Evolutionary conservation across 2,113 vertebrate species (phyloP), one percentile per base, ranked within the genome.

Genomic region (Pica pica): DNA sequence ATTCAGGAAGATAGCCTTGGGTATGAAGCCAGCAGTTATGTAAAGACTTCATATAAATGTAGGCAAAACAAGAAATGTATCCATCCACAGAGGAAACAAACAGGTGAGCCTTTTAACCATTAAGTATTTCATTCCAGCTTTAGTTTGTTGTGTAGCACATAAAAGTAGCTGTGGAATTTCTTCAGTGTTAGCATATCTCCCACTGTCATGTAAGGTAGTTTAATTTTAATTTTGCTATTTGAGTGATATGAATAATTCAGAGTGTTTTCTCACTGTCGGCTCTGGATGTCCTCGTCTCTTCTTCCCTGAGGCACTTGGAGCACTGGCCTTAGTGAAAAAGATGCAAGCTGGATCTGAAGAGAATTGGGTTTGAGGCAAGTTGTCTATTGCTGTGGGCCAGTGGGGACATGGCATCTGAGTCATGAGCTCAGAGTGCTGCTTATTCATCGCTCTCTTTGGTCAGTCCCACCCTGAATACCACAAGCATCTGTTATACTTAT

Each of bases 211-310:
- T 69, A 79, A 95, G 95, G 87, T 87, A 83, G 79, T 95, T 97
- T 95, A 88, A 95, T 93, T 95, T 97, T 95, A 93, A 93, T 96
- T 96, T 87, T 90, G 73, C 93, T 89, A 31, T 92, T 93, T 94
- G 93, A 97, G 79, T 52, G 80, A 81, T 59, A 77, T 96, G 83
- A 97, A 96, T 96, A 96, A 96, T 96, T 95, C 80, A 93, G 73
- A 53, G 57, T 96, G 86, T 96, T 96, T 96, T 92, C 94, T 94
- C 90, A 96, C 95, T 91, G 90, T 92, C 0, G 0, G 46, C 77
- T 90, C 69, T 93, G 88, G 65, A 88, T 93, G 69, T 94, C 83
- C 80, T 96, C 21, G 0, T 14, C 69, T 94, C 42, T 52, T 93
- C 85, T 95, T 95, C 90, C 90, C 84, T 53, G 65, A 94, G 90